Evolutionary conservation across 2,797 vertebrate species (phyloP).

Genomic region (Amazona ochrocephala): DNA sequence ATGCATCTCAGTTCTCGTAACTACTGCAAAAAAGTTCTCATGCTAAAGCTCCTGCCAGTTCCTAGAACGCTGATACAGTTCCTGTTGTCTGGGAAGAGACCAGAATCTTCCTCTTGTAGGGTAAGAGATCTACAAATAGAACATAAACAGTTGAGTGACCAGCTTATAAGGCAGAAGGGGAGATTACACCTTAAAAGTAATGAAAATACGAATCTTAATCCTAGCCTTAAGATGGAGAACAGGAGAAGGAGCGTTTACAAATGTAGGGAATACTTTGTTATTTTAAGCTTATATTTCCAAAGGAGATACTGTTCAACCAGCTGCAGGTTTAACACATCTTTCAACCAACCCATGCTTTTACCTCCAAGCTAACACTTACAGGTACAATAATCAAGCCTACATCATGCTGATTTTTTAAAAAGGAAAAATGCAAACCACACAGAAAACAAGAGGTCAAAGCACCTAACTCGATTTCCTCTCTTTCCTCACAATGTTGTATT

Average conservation of each 20-base stretch:
- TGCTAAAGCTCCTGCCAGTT: background rate
- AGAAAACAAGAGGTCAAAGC: background rate
- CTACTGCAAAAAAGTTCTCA: background rate
- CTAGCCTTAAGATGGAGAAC: background rate
- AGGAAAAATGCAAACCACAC: background rate
- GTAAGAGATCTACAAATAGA: background rate
- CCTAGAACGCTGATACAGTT: background rate
- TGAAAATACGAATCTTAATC: background rate
- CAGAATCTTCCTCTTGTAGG: background rate
- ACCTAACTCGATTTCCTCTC: background rate
- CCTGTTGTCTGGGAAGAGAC: background rate
- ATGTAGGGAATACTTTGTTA: background rate
- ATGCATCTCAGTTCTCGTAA: background rate
- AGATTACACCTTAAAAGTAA: background rate
- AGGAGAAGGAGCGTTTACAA: background rate
- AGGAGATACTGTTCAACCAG: background rate
- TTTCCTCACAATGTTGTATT: background rate
- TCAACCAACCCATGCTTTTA: background rate
- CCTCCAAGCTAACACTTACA: background rate
- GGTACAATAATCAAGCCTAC: background rate
- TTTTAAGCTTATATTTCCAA: background rate
- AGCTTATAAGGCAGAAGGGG: background rate
- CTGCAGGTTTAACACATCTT: background rate
- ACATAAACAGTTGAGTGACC: background rate
- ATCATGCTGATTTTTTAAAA: background rate